Percentiles rank a stretch among this genome's conserved stretches.
Conservation (phyloP, 2,888 invertebrate species). For the Lamellibrachia columna region DNA sequence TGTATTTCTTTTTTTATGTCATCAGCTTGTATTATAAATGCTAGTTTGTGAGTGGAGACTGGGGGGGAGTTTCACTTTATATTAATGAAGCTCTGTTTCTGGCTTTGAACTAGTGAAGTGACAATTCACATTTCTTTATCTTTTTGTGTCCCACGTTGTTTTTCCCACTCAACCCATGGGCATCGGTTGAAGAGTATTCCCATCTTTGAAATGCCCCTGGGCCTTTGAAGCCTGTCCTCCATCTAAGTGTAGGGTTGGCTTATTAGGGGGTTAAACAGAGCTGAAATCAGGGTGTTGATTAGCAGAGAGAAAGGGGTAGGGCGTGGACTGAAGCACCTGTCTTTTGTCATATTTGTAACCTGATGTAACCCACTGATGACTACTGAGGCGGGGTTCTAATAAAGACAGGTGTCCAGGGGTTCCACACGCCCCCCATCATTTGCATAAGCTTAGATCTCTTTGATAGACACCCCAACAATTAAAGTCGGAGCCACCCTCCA, state of each 20-base stretch:
- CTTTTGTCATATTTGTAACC: neutral
- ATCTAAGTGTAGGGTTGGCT: neutral
- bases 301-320: neutral
- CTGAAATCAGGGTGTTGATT: constrained; percentile 4
- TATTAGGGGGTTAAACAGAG: constrained; percentile 9
- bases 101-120: neutral
- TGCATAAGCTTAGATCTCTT: constrained; percentile 12
- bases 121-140: neutral
- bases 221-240: neutral
- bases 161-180: neutral
- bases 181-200: neutral
- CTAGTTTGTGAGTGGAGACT: neutral
- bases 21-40: neutral
- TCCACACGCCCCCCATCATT: neutral
- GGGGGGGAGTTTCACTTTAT: neutral
- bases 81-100: neutral
- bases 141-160: neutral
- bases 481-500: neutral
- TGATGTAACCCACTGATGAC: neutral
- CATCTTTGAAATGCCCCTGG: neutral
- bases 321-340: neutral
- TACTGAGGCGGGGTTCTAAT: constrained; percentile 16
- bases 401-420: constrained; percentile 3
- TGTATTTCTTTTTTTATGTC: neutral
- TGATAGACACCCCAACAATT: neutral